A percentile compares a stretch with the other conserved stretches of the same genome.
Conservation (phyloP, 2,113 vertebrate genomes). For the Pluvialis apricaria region DNA sequence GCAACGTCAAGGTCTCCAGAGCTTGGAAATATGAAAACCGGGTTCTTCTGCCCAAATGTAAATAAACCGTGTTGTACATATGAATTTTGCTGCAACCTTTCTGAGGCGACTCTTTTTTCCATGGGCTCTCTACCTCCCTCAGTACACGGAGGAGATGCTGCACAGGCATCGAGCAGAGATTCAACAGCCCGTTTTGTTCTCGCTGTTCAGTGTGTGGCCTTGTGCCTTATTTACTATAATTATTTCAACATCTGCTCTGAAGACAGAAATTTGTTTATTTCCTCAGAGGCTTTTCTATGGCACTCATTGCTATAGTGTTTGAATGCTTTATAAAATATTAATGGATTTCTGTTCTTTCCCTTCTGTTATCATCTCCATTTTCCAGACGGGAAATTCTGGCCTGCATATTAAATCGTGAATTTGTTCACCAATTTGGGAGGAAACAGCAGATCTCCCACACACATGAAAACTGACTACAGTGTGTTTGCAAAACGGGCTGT, state of each 20-base stretch:
- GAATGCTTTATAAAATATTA: constrained; percentile 34
- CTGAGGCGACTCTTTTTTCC: neutral
- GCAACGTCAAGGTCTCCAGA: neutral
- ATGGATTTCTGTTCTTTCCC: constrained; percentile 8
- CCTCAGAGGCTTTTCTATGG: constrained; percentile 32
- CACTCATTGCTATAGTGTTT: neutral
- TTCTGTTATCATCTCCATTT: neutral
- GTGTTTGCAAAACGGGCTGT: neutral
- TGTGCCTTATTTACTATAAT: constrained; percentile 1
- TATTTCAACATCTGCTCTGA: constrained; percentile 38
- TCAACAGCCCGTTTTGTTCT: neutral
- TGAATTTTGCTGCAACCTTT: neutral
- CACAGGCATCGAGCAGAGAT: neutral
- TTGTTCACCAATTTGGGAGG: neutral
- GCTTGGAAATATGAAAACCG: neutral
- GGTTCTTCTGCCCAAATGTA: neutral
- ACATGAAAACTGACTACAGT: accelerated
- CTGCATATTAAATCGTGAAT: neutral
- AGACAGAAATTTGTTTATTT: constrained; percentile 13
- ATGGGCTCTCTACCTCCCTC: neutral
- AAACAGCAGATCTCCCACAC: neutral
- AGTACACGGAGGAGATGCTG: neutral
- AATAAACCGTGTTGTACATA: neutral
- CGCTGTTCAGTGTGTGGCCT: neutral
- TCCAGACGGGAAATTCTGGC: neutral